Base-by-base conservation (phyloP, 2,888 invertebrate genomes). In the Drosophila eohydei region DNA sequence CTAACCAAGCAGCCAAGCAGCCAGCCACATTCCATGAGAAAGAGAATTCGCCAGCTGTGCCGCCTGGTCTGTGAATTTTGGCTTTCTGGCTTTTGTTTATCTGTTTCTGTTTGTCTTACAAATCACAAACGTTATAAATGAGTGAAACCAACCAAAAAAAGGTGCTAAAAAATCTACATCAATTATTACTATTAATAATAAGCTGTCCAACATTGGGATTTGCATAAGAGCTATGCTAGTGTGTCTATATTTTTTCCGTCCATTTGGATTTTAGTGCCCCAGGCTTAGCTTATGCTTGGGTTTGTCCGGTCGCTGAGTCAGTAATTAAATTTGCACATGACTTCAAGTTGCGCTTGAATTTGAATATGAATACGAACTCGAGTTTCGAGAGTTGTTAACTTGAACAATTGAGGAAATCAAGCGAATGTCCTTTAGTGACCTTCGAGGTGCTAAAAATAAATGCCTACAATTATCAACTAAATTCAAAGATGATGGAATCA, bases 111-210 rank as follows among this genome's bases (percentile, higher is more conserved):
- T 89, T 81, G 88, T 79, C 86, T 89, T 82, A 86, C 85, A 88
- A 89, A 89, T 88, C 89, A 81, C 64, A 89, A 77, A 79, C 79
- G 79, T 81, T 87, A 76, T 64, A 87, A 84, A 83, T 83, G 69
- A 87, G 79, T 74, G 81, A 86, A 84, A 88, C 81, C 75, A 54
- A 58, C 55, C 71, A 51, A 64, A 43, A 52, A 78, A 77, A 83
- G 88, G 89, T 84, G 89, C 81, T 80, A 65, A 66, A 67, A 80
- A 76, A 74, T 79, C 80, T 68, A 77, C 83, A 89, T 85, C 86
- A 82, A 85, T 86, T 84, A 84, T 87, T 79, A 74, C 70, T 86
- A 75, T 88, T 81, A 84, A 89, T 83, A 82, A 88, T 81, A 76
- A 64, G 78, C 80, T 80, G 80, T 69, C 73, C 62, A 78, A 34